Evolutionary conservation across 2,113 vertebrate species (phyloP), one percentile per base, ranked within the genome.

Genomic region (Baryphthengus martii): DNA sequence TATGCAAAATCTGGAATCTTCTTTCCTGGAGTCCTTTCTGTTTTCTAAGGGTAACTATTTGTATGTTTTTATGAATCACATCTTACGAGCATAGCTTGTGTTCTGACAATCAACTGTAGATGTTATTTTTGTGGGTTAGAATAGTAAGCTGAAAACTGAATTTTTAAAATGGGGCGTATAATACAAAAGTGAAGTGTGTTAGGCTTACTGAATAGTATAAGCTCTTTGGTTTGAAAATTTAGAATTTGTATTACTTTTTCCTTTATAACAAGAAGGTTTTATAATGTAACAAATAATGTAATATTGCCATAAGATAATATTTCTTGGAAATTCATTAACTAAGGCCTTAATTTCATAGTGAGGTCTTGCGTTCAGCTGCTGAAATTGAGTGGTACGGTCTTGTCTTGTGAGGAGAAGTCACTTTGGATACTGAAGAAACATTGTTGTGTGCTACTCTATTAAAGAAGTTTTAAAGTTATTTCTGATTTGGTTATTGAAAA

Each of bases 1-100:
- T 95, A 89, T 93, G 95, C 90, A 92, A 95, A 81, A 93, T 96
- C 79, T 85, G 87, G 90, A 96, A 89, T 96, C 92, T 97, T 97
- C 94, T 94, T 96, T 81, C 87, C 82, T 96, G 92, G 87, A 85
- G 67, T 84, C 67, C 74, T 92, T 85, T 78, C 94, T 73, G 26
- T 77, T 88, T 95, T 90, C 89, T 97, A 52, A 97, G 95, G 96
- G 96, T 97, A 97, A 97, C 23, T 80, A 40, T 49, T 95, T 71
- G 2, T 40, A 21, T 88, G 11, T 52, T 95, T 74, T 76, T 72
- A 70, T 78, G 24, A 83, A 71, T 62, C 10, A 2, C 76, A 23
- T 35, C 20, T 71, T 59, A 10, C 0, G 2, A 59, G 20, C 25
- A 3, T 56, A 35, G 14, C 1, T 0, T 11, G 4, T 42, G 9